Base-by-base conservation (phyloP, 2,797 vertebrate genomes). In the Alauda arvensis region DNA sequence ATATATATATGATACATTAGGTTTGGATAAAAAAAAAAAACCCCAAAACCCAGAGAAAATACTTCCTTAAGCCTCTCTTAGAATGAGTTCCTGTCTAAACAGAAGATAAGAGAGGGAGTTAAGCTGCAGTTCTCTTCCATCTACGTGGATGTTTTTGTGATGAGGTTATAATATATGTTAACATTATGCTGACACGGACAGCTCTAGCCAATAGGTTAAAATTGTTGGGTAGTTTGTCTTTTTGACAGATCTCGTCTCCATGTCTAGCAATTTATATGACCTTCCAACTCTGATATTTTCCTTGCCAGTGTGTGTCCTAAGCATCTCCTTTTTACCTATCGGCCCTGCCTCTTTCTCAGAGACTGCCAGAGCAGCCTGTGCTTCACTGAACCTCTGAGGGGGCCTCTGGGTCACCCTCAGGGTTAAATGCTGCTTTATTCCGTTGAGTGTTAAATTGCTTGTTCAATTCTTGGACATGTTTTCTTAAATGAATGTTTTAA, bases 211-310 rank as follows among this genome's bases (percentile, higher is more conserved):
- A 85, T 91, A 83, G 83, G 77, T 92, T 94, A 84, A 67, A 77
- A 91, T 75, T 86, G 83, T 91, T 76, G 46, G 90, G 87, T 85
- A 86, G 78, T 94, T 95, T 94, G 92, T 95, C 93, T 95, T 93
- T 91, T 71, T 94, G 93, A 92, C 91, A 89, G 88, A 80, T 95
- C 88, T 88, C 46, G 40, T 89, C 93, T 94, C 85, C 82, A 45
- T n/a, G 80, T 88, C 90, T 89, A 45, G 88, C 83, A 67, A 69
- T 85, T 93, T 87, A 40, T 77, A 21, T 83, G 94, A 94, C 93
- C 89, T 95, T 94, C 78, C 88, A 90, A 39, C 93, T 94, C 67
- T 91, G 88, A 57, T 91, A 93, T 94, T 93, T 92, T 72, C 60
- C 78, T 77, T 83, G 71, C 70, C 40, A 39, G 81, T 49, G 62